Conservation (phyloP, 2,113 vertebrate species). For the Sciurus niger region DNA sequence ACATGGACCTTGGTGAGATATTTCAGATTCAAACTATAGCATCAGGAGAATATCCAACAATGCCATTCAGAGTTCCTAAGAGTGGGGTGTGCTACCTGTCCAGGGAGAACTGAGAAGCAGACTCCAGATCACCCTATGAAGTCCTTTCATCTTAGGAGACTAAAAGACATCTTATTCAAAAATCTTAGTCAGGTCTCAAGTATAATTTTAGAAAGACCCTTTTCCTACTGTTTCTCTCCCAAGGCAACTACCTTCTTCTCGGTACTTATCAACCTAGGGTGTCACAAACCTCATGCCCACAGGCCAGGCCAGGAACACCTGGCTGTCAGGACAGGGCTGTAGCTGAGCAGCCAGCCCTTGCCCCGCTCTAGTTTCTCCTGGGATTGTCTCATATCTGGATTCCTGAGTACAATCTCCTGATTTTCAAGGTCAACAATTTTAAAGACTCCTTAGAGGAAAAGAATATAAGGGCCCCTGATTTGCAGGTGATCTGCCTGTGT, state of each 20-base stretch:
- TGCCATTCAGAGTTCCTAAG: fast-evolving
- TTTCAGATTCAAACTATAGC: neutral
- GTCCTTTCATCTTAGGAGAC: neutral
- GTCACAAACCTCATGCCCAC: neutral
- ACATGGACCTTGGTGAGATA: neutral
- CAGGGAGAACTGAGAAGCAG: neutral
- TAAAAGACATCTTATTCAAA: neutral
- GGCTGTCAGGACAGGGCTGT: neutral
- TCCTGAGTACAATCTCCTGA: neutral
- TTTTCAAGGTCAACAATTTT: neutral
- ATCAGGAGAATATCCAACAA: neutral
- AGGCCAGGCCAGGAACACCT: neutral
- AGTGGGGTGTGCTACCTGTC: fast-evolving
- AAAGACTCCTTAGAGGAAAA: neutral
- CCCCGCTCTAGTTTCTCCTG: neutral
- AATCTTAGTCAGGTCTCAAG: neutral
- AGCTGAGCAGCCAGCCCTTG: neutral
- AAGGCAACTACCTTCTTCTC: neutral
- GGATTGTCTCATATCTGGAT: neutral
- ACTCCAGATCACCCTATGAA: neutral
- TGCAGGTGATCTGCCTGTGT: fast-evolving
- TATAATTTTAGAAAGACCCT: neutral
- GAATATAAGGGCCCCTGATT: neutral
- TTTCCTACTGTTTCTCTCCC: neutral
- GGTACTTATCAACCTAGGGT: fast-evolving